Evolutionary conservation across 2,113 vertebrate species (phyloP), one percentile per base, ranked within the genome.

Genomic region (Macquaria australasica): DNA sequence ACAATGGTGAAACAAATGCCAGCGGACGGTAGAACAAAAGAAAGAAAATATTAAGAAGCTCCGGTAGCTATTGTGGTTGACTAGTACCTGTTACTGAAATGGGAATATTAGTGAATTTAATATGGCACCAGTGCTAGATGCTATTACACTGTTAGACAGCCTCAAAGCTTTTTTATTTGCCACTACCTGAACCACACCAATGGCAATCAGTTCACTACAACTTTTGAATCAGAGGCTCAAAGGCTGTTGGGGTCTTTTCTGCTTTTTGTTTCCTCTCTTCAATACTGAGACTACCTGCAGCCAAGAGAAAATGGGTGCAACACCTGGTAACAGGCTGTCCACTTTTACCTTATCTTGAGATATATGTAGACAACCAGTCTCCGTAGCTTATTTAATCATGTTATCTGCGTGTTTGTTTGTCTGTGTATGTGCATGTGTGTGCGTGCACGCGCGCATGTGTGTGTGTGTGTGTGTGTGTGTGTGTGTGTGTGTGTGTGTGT

Each of bases 311-410:
- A 72, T 66, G 25, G 70, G 14, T 55, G 51, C 66, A 77, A 67
- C 69, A 62, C 82, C 63, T 83, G 45, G 9, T 77, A 73, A 82
- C 50, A 4, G 2, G 41, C 67, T 67, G 56, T 58, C 63, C 28
- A 55, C 45, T 66, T 64, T 63, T 1, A 83, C 58, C 53, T 59
- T 78, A 79, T 91, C 88, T 84, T 58, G 11, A 71, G 39, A 62
- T 70, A 60, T 14, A 59, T 69, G 84, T 55, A 87, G 86, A 89
- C 87, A 91, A 62, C 41, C 70, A 74, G 86, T 88, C 90, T 90
- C 73, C 25, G 37, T 53, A 60, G 64, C 66, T 50, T 76, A 87
- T 90, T 79, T 87, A 66, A 87, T 90, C 51, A 79, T 62, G 64
- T 85, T 89, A 87, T 93, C 82, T 87, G 43, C 76, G 21, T 78